These are phyloP conservation scores for Brachionus rubens DNA, from an alignment of 1,140 invertebrate species.

Conservation along the genomic window DNA sequence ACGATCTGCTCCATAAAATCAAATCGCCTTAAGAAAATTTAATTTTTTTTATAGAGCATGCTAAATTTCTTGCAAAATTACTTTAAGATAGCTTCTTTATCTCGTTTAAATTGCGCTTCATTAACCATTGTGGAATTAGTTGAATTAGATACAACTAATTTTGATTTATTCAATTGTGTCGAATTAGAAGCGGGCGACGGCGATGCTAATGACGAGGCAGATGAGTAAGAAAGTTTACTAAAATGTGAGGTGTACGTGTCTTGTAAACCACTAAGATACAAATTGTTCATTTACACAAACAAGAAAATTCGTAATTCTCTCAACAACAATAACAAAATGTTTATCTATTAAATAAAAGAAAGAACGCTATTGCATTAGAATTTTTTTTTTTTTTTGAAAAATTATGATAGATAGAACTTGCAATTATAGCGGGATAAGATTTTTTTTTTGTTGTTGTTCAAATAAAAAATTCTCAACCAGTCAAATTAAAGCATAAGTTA, in stretches of 20 bases:
- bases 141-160: constrained; percentile 39
- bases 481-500: not conserved
- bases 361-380: constrained; percentile 36
- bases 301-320: not conserved
- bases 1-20: not conserved
- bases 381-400: too few relatives aligned
- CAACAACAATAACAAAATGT: not conserved
- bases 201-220: not conserved
- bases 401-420: constrained; percentile 27
- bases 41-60: too few relatives aligned
- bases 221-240: not conserved
- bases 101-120: constrained; percentile 40
- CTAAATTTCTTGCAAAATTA: not conserved
- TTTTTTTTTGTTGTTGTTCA: too few relatives aligned
- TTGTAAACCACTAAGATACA: not conserved
- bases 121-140: constrained; percentile 42
- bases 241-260: not conserved
- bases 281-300: constrained; percentile 25
- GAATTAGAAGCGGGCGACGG: not conserved
- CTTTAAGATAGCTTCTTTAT: constrained; percentile 46
- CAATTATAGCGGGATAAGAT: too few relatives aligned
- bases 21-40: not conserved
- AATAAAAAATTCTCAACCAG: constrained; percentile 8
- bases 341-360: too few relatives aligned
- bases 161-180: not conserved